Evolutionary conservation across 2,797 vertebrate species (phyloP).

Genomic region (Huso huso): DNA sequence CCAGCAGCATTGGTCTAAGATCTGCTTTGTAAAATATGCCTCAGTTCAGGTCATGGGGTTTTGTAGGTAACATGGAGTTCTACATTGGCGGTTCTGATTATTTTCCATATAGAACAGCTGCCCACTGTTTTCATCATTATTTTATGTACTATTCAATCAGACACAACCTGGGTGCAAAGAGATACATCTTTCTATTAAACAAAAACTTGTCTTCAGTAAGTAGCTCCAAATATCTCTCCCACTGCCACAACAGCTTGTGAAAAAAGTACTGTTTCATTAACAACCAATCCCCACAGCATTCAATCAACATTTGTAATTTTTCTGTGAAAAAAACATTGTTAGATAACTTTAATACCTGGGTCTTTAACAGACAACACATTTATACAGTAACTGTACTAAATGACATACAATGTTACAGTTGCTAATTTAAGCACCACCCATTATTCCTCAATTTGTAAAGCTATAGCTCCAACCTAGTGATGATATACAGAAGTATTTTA

Average conservation of each 20-base stretch:
- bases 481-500: no score
- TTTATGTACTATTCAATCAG: slow-evolving; percentile 19
- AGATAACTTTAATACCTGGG: slow-evolving; percentile 2
- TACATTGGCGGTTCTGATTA: slow-evolving; percentile 10
- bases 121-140: slow-evolving; percentile 18
- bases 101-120: slow-evolving; percentile 25
- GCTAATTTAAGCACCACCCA: no score
- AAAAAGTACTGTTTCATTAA: slow-evolving; percentile 27
- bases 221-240: slow-evolving; percentile 13
- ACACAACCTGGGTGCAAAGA: slow-evolving; percentile 18
- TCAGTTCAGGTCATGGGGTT: no score
- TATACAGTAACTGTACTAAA: not conserved
- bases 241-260: slow-evolving; percentile 15
- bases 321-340: slow-evolving; percentile 13
- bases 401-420: no score
- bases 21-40: no score
- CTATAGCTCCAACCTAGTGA: no score
- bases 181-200: slow-evolving; percentile 18
- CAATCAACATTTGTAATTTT: slow-evolving; percentile 13
- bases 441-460: no score
- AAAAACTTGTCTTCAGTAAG: no score
- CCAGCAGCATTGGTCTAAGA: no score
- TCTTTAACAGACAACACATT: not conserved
- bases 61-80: not conserved
- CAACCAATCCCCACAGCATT: slow-evolving; percentile 20